A percentile compares a stretch with the other conserved stretches of the same genome.
phyloP scores from a whole-genome alignment of 2,888 invertebrate genomes.

The Ariolimax columbianus region DNA sequence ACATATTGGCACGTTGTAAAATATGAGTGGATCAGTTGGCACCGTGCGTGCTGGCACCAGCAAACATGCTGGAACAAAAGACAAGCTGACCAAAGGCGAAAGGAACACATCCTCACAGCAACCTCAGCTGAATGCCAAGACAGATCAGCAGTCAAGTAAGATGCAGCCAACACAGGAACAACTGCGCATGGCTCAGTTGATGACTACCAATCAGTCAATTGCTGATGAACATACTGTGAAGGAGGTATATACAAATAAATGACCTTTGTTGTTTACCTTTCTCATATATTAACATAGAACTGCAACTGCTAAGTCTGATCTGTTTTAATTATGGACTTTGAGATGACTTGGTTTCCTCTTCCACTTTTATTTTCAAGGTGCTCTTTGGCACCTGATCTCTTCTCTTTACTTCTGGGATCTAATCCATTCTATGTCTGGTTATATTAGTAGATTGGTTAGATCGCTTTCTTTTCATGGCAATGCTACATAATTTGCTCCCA shows the following conservation, averaged over 20 bases:
- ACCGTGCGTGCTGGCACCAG: slow-evolving; percentile 72
- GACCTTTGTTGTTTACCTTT: no score
- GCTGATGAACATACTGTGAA: slow-evolving; percentile 81
- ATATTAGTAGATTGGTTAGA: no score
- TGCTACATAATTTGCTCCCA: no score
- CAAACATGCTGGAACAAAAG: slow-evolving; percentile 65
- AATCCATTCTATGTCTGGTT: no score
- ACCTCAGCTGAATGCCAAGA: slow-evolving; percentile 67
- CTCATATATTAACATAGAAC: no score
- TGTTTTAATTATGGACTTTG: no score
- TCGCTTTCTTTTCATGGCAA: no score
- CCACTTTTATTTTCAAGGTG: no score
- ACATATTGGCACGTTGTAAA: slow-evolving; percentile 75
- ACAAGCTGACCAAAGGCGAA: slow-evolving; percentile 64
- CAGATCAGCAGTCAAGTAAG: slow-evolving; percentile 65
- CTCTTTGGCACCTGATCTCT: no score
- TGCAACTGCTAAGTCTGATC: no score
- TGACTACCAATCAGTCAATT: slow-evolving; percentile 83
- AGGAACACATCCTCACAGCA: slow-evolving; percentile 60
- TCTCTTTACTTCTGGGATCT: no score
- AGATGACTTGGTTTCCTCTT: no score
- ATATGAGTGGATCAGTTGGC: slow-evolving; percentile 76
- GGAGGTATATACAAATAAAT: slow-evolving; percentile 13
- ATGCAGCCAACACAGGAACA: slow-evolving; percentile 89
- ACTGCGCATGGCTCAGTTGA: slow-evolving; percentile 90